phyloP scores from a whole-genome alignment of 2,113 vertebrate species.

The Paradoxurus hermaphroditus region DNA sequence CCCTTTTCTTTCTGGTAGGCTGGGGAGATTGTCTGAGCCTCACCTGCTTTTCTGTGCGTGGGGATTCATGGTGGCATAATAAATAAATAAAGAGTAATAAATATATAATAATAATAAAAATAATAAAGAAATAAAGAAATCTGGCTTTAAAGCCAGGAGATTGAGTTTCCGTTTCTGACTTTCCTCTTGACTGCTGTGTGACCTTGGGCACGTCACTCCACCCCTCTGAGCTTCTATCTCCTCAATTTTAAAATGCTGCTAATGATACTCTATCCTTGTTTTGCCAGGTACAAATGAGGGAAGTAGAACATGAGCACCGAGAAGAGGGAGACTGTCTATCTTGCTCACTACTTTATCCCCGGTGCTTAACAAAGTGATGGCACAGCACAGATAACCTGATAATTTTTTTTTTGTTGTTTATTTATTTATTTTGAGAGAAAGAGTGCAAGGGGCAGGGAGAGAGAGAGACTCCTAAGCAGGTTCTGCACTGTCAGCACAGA shows the following conservation, averaged over 20 bases:
- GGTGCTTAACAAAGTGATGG: background rate
- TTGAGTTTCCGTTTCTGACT: background rate
- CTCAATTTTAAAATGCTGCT: background rate
- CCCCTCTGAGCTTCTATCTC: background rate
- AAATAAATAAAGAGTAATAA: background rate
- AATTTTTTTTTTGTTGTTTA: too few species aligned
- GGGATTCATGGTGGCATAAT: background rate
- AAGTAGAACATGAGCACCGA: background rate
- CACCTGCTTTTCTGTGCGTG: background rate
- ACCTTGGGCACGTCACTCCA: background rate
- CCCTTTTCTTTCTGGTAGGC: background rate
- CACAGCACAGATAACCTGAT: background rate
- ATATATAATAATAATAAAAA: too few species aligned
- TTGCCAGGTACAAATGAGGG: background rate
- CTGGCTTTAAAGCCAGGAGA: background rate
- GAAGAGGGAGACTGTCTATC: background rate
- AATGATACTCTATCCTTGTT: background rate
- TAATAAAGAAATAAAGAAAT: too few species aligned
- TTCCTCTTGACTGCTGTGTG: background rate
- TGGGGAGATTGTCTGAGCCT: background rate
- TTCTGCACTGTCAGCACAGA: too few species aligned
- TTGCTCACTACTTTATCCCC: background rate
- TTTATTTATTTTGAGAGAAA: too few species aligned
- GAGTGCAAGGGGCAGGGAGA: too few species aligned
- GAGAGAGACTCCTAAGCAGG: too few species aligned